These are phyloP conservation scores for Ploceus nigricollis DNA, from an alignment of 2,113 vertebrate genomes.

Conservation along the genomic window DNA sequence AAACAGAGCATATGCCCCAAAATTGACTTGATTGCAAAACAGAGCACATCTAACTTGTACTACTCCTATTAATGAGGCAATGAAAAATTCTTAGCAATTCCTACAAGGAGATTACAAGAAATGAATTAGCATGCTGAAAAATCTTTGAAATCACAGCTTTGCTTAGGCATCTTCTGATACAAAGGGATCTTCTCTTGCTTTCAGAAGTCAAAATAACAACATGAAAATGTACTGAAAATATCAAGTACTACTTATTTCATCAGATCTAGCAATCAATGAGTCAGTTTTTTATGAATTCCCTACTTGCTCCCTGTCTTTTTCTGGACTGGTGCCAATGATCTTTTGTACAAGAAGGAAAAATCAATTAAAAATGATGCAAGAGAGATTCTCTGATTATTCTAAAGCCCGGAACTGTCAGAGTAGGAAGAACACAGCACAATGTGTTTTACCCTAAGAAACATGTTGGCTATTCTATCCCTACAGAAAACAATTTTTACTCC, in stretches of 20 bases:
- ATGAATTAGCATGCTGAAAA: neutral
- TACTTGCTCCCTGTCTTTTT: neutral
- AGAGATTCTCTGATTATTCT: neutral
- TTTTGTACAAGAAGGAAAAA: slow-evolving; percentile 38
- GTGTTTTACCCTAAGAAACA: neutral
- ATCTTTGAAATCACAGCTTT: neutral
- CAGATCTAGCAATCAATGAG: slow-evolving; percentile 45
- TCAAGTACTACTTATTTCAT: slow-evolving; percentile 63
- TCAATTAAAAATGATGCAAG: slow-evolving; percentile 65
- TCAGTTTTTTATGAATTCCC: slow-evolving; percentile 56
- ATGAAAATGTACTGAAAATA: slow-evolving; percentile 1
- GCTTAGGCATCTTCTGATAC: neutral
- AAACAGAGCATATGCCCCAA: neutral
- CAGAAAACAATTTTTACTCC: neutral
- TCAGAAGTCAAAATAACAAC: neutral
- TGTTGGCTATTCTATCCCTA: neutral
- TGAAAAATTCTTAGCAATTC: neutral
- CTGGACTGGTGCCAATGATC: slow-evolving; percentile 27
- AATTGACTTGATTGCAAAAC: neutral
- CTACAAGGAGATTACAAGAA: neutral
- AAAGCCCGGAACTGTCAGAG: slow-evolving; percentile 14
- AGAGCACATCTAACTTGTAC: neutral
- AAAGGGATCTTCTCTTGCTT: neutral
- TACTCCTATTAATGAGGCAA: neutral
- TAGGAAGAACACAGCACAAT: neutral